These are phyloP conservation scores for Trachelus iudaicus DNA, from an alignment of 2,888 invertebrate species.

Conservation along the genomic window DNA sequence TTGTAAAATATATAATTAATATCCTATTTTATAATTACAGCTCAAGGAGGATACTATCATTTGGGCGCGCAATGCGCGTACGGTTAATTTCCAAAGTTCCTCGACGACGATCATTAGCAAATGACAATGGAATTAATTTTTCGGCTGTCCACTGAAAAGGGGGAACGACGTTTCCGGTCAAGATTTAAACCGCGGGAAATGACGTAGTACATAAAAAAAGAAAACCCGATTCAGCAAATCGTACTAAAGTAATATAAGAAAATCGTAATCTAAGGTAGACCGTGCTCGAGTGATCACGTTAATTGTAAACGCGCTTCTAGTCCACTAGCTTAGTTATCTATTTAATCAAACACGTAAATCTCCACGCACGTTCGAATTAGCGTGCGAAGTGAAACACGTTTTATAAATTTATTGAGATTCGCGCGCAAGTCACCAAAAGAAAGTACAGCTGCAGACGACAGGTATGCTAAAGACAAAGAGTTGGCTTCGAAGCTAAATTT, in stretches of 20 bases:
- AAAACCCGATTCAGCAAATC: not conserved
- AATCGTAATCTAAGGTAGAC: no score
- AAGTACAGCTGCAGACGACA: no score
- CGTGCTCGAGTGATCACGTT: not conserved
- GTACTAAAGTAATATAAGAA: no score
- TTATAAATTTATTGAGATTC: no score
- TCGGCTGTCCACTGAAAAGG: no score
- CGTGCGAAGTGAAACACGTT: no score
- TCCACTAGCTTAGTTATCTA: conserved; percentile 34
- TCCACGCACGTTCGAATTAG: no score
- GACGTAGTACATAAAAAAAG: not conserved
- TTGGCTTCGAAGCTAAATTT: no score
- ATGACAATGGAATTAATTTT: not conserved
- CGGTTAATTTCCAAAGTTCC: conserved; percentile 33
- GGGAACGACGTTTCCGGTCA: not conserved
- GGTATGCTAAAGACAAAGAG: no score
- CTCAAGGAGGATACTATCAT: conserved; percentile 47
- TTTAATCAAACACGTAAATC: no score
- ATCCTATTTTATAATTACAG: conserved; percentile 29
- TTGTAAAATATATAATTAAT: no score
- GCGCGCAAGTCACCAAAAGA: no score
- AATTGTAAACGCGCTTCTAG: conserved; percentile 34
- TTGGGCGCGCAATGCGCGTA: conserved; percentile 52
- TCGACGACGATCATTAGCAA: not conserved
- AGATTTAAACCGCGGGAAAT: not conserved